Base-by-base conservation (phyloP, 2,113 vertebrate genomes). In the Motacilla alba region DNA sequence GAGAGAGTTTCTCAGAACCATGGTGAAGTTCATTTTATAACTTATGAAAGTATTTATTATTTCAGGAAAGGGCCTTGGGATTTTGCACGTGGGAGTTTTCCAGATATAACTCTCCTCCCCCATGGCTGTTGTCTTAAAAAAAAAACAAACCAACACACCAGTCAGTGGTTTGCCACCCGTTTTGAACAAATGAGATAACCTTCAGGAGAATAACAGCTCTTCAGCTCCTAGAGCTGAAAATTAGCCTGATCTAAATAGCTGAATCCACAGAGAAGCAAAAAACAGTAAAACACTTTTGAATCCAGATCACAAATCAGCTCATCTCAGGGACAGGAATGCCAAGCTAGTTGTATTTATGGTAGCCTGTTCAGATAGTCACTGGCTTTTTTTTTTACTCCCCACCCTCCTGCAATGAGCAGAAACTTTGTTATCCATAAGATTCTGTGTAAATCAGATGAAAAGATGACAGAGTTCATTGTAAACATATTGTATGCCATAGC, bases 201-300 rank as follows among this genome's bases (percentile, higher is more conserved):
- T 89, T 91, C n/a, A 3, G 55, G 30, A 96, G n/a, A 95, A 76
- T 87, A 95, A 90, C 46, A 66, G 84, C n/a, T 77, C 85, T 87
- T 87, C 81, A 96, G 89, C 93, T 94, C 35, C 56, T 66, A 78
- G 53, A 87, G 56, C 4, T 96, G 80, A 94, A 95, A 95, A 96
- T 95, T 95, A 80, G 89, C 94, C 68, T 92, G 56, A 87, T 91
- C 76, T 79, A 96, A 96, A 87, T 87, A 95, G 60, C 43, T 90
- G 87, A 96, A 89, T 84, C 56, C 21, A 76, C n/a, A 26, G 56
- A 89, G 79, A 87, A 50, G 56, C 13, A 74, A 89, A 79, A 58
- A 77, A 90, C 68, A 85, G 44, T 86, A 93, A 92, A 94, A 47
- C 74, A 76, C 58, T 90, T 95, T 55, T 96, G 70, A 96, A 92